Conservation (phyloP, 1,140 invertebrate genomes). For the Maniola jurtina region DNA sequence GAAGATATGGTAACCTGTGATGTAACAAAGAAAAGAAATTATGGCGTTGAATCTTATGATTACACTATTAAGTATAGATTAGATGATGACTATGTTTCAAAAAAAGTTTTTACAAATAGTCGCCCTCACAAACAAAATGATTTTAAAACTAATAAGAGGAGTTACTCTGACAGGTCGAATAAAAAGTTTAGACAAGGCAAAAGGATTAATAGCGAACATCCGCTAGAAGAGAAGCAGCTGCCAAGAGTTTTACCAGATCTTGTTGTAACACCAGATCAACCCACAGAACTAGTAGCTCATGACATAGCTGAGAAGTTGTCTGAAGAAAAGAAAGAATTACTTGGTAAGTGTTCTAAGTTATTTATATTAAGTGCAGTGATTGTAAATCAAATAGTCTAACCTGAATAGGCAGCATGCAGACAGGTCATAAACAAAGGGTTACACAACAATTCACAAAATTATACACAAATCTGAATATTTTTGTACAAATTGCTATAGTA, state of each 20-base stretch:
- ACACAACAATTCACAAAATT: too few relatives aligned
- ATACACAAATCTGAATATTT: neutral
- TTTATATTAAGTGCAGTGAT: too few relatives aligned
- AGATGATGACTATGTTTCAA: constrained; percentile 65
- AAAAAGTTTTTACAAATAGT: constrained; percentile 61
- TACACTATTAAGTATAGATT: constrained; percentile 76
- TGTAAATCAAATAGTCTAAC: too few relatives aligned
- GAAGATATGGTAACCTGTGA: constrained; percentile 73
- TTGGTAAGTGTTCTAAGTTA: constrained; percentile 78
- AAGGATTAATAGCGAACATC: constrained; percentile 72
- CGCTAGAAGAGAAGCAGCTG: constrained; percentile 72
- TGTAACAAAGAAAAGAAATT: constrained; percentile 67
- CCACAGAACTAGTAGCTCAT: constrained; percentile 80
- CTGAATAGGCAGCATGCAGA: too few relatives aligned
- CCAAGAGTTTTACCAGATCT: constrained; percentile 79
- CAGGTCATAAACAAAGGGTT: too few relatives aligned
- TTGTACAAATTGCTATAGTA: neutral
- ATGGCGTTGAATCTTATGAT: constrained; percentile 76
- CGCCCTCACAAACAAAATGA: constrained; percentile 40
- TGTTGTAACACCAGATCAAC: constrained; percentile 69
- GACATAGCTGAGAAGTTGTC: constrained; percentile 85
- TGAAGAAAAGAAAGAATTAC: constrained; percentile 85
- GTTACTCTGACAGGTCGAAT: constrained; percentile 80
- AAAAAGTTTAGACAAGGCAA: constrained; percentile 80
- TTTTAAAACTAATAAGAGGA: constrained; percentile 78